Evolutionary conservation across 2,888 invertebrate species (phyloP), one percentile per base, ranked within the genome.

Genomic region (Anorthoa munda): DNA sequence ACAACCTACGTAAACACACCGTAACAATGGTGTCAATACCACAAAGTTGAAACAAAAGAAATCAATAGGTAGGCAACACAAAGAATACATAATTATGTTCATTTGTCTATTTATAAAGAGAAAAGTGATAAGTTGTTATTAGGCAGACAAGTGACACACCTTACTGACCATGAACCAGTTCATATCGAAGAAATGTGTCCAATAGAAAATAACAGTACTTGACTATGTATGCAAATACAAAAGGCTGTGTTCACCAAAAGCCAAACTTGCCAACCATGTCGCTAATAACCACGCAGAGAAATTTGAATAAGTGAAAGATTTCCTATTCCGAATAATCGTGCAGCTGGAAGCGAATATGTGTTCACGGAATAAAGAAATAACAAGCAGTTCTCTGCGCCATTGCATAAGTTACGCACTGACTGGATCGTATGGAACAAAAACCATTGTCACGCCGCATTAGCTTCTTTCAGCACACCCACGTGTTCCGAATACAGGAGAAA

Each of bases 401-500:
- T 93, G 87, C 93, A 91, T 86, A 93, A 92, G 88, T 82, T 83
- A 90, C 90, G 88, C 91, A 91, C 86, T 88, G 86, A 86, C 90
- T 89, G 83, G 86, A 87, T 89, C 83, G 86, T 79, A 55, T 82
- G 79, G 87, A 84, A 94, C 93, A 93, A 94, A 91, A 90, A 86
- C 83, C 81, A 90, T 90, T 90, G 92, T 92, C 91, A 95, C 90
- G 93, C 89, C 78, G 80, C 75, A 87, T 95, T 93, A 91, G 83
- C 84, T 81, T 90, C 86, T 92, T 92, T 93, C 94, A 93, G 94
- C 93, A 83, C 83, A 82, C 83, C 77, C 90, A 90, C 94, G 93
- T 94, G 95, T 86, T 90, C 88, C 88, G 95, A 94, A 96, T 96
- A 93, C 91, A 76, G 84, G 90, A 91, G 86, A 89, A 88, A 92